Base-by-base conservation (phyloP, 2,113 vertebrate genomes). In the Sceloporus undulatus region DNA sequence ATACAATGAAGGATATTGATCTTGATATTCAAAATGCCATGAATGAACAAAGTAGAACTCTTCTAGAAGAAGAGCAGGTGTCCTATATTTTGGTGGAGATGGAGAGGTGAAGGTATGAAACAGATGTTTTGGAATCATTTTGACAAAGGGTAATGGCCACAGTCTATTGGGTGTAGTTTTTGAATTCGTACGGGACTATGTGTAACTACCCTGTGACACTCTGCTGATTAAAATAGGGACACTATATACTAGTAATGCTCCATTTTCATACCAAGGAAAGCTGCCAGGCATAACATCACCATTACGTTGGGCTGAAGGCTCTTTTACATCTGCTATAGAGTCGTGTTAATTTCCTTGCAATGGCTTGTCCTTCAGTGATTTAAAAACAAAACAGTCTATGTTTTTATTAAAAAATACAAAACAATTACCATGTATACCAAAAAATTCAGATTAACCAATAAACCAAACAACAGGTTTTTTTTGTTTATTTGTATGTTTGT, bases 311-410 rank as follows among this genome's bases (percentile, higher is more conserved):
- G 48, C n/a, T 62, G n/a, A 14, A 40, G 79, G 59, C 34, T 38
- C 19, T 81, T 65, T 16, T 9, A 16, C n/a, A 1, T 25, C 19
- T 65, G 79, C 54, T 80, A 29, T 62, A 23, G 34, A 2, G n/a
- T 52, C 59, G 78, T 21, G n/a, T 34, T 59, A 59, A 80, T 80
- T 80, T 80, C 54, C 27, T 80, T 80, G 54, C 18, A 59, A 80
- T 62, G 29, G 7, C 52, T 48, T 52, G 42, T 54, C 76, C 76
- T 52, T 21, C 23, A 13, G 0, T 56, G 13, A 56, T n/a, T n/a
- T 78, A 54, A 78, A 52, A 78, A 52, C 5, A 4, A 54, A 54
- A 79, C 18, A 8, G n/a, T 59, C 2, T 10, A 3, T 34, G 23
- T 52, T 19, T 21, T 81, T 23, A 9, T 66, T 19, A 66, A 56